phyloP scores from a whole-genome alignment of 2,888 invertebrate species.

The Apocheima hispidaria region DNA sequence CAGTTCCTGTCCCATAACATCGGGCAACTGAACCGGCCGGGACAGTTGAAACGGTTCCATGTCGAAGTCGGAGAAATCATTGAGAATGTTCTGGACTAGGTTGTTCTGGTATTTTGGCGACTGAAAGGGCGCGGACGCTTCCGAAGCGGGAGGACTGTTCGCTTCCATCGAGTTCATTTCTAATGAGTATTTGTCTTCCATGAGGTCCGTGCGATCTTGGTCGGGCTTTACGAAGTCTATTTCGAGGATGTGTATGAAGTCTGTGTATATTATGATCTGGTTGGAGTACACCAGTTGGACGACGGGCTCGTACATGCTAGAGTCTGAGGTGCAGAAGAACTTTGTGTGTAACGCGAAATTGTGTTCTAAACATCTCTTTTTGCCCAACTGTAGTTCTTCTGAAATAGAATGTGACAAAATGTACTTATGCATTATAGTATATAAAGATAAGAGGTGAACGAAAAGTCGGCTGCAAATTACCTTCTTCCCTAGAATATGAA shows the following conservation, averaged over 20 bases:
- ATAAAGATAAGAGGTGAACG: too few relatives aligned
- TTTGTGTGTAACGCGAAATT: constrained; percentile 97
- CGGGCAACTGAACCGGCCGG: constrained; percentile 74
- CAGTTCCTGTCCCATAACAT: constrained; percentile 80
- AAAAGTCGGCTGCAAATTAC: constrained; percentile 52
- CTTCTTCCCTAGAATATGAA: constrained; percentile 81
- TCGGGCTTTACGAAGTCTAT: constrained; percentile 83
- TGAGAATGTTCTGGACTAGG: constrained; percentile 87
- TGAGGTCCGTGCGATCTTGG: constrained; percentile 62
- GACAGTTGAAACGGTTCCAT: constrained; percentile 81
- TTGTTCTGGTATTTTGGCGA: constrained; percentile 85
- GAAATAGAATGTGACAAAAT: constrained; percentile 3
- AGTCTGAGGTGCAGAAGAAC: constrained; percentile 95
- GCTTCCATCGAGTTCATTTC: constrained; percentile 69
- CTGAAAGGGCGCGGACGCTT: constrained; percentile 76
- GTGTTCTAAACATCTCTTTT: constrained; percentile 93
- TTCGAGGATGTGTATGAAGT: constrained; percentile 93
- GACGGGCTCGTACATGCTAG: constrained; percentile 90
- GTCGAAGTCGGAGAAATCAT: constrained; percentile 88
- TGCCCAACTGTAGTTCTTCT: constrained; percentile 17
- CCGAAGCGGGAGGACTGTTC: constrained; percentile 71
- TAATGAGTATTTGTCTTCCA: constrained; percentile 70
- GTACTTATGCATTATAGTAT: too few relatives aligned
- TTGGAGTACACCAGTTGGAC: constrained; percentile 90
- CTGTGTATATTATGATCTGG: constrained; percentile 93